Base-by-base conservation (phyloP, 35 echinoderm and acorn worm genomes). In the Lytechinus variegatus region DNA sequence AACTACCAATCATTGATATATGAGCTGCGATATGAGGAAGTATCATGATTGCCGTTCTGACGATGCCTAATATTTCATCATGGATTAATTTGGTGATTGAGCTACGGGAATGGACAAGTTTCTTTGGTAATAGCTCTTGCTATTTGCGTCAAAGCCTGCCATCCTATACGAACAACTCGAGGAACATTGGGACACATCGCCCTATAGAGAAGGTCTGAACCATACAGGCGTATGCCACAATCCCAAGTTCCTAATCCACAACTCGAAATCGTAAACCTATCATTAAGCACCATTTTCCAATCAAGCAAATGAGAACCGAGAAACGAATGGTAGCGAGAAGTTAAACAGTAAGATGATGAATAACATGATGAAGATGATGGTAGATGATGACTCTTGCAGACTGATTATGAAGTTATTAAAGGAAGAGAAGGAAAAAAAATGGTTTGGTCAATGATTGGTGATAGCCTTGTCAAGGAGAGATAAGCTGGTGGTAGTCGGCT, bases 61-160 rank as follows among this genome's bases (percentile, higher is more conserved):
- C n/a, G 8, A 57, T 53, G 52, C n/a, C 92, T 54, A 33, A 93
- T 93, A 57, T 93, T 93, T 93, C 92, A 93, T 57, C 92, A 57
- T 93, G 92, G 92, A 93, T 93, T 93, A 93, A 93, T 93, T 93
- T 93, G 92, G 92, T 93, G 92, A 93, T 93, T 93, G 92, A 93
- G 92, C 53, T 93, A 55, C 92, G 92, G 92, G 54, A 93, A 93
- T 27, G 0, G 92, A 93, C 92, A 93, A 93, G 92, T 93, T 93
- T 93, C 55, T 57, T 57, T 57, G 27, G 52, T 55, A 93, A 93
- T 93, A 33, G 92, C 54, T 93, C 92, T 57, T 54, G 92, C 54
- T 54, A 93, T 93, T 93, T 93, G 92, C 92, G 92, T 93, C 92
- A 93, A 93, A 57, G 55, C 92, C 27, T 11, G 10, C 55, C n/a